phyloP scores from a whole-genome alignment of 2,113 vertebrate genomes.

The Himantopus leucocephalus region DNA sequence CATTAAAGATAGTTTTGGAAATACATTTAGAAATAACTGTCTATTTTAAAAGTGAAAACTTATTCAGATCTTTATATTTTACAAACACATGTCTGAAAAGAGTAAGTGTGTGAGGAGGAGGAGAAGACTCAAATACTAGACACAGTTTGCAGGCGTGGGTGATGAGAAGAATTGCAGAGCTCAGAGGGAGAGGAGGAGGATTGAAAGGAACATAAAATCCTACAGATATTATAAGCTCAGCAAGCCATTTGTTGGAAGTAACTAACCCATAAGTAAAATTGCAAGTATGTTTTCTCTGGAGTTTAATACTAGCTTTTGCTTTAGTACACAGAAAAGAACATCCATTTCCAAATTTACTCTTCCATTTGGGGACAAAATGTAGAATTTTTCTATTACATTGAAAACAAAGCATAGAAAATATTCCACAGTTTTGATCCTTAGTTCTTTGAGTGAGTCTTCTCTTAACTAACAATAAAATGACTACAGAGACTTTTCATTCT shows the following conservation, averaged over 20 bases:
- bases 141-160: conserved; percentile 55
- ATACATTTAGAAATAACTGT: background rate
- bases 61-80: conserved; percentile 30
- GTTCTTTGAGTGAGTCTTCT: background rate
- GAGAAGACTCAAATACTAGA: conserved; percentile 42
- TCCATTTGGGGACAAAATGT: background rate
- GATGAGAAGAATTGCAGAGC: conserved; percentile 32
- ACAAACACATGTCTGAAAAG: conserved; percentile 41
- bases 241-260: conserved; percentile 26
- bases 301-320: background rate
- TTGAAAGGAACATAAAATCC: conserved; percentile 54
- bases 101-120: conserved; percentile 33
- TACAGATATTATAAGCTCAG: conserved; percentile 26
- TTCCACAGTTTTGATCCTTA: background rate
- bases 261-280: conserved; percentile 12
- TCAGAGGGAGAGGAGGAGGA: conserved; percentile 27
- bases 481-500: background rate
- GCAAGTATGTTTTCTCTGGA: background rate
- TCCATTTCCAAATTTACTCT: background rate
- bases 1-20: background rate
- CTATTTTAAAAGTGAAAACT: conserved; percentile 32
- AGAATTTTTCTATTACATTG: background rate
- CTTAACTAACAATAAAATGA: background rate
- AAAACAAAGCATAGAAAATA: background rate
- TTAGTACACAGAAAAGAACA: background rate